Evolutionary conservation across 1,140 invertebrate genomes (phyloP), one percentile per base, ranked within the genome.

Genomic region (Bombus haemorrhoidalis): DNA sequence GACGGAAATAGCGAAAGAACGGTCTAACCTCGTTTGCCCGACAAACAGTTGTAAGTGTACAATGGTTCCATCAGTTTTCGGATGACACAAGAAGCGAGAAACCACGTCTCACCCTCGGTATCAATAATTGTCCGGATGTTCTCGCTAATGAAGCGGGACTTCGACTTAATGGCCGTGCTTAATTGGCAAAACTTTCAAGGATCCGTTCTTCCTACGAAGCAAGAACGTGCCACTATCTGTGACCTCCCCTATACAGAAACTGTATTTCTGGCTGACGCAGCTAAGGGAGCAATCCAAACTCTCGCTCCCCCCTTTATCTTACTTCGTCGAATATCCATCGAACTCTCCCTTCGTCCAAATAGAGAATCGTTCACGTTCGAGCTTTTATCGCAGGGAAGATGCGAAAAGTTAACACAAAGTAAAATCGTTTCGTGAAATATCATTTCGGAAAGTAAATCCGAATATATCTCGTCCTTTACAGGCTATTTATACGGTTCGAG

Each of bases 181-280:
- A 90, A 90, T 90, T 90, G 86, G 86, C 85, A 87, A 90, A 90
- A 90, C 89, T 90, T 82, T 83, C 78, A 81, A 84, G 83, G 83
- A 84, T 79, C 83, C 75, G 68, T 43, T 71, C 47, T 68, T 62
- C 76, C 25, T 62, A 8, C 41, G n/a, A 75, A n/a, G 37, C 83
- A 84, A 84, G 72, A 84, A 79, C 83, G 39, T 71, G 64, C 66
- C 66, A 47, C 74, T 76, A 73, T 64, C 80, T 76, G 34, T 73
- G 32, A 84, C 75, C 66, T 78, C 37, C 77, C 25, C 37, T 71
- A 62, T 57, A 69, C 59, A 71, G 83, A 72, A 80, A 80, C 68
- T 34, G 22, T 43, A 28, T 77, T 78, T 71, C 53, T 37, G 25
- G 25, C 39, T 76, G 72, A 53, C 28, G 28, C n/a, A 25, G n/a